Percentiles rank a stretch among this genome's conserved stretches.
These are phyloP conservation scores for Brachionus manjavacas DNA, from an alignment of 1,140 invertebrate genomes.

Conservation along the genomic window DNA sequence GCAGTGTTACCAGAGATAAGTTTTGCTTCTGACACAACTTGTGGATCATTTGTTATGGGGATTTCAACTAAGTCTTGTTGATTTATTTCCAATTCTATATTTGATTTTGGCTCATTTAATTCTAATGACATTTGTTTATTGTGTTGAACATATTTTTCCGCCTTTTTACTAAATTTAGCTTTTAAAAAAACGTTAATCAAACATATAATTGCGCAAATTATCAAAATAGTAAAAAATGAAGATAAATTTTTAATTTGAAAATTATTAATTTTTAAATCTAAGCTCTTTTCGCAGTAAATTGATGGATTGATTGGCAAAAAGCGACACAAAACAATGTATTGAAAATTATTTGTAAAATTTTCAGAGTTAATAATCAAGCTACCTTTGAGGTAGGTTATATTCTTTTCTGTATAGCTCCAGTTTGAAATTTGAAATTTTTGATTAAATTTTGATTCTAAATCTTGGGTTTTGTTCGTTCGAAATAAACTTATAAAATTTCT, in stretches of 20 bases:
- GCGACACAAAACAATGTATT: background rate
- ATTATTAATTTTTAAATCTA: background rate
- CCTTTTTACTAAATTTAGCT: background rate
- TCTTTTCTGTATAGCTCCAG: background rate
- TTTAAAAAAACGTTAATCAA: background rate
- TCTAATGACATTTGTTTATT: background rate
- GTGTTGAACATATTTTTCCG: background rate
- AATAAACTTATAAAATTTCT: constrained; percentile 25
- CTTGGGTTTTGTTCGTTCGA: background rate
- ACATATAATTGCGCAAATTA: background rate
- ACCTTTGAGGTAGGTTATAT: constrained; percentile 3
- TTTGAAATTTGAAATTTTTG: constrained; percentile 14
- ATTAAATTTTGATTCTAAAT: background rate
- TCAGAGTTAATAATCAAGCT: background rate
- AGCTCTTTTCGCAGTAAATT: constrained; percentile 16
- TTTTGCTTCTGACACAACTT: background rate
- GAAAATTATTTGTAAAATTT: background rate
- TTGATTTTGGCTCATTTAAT: background rate
- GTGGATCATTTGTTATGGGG: background rate
- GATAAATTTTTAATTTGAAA: background rate
- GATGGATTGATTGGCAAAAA: background rate
- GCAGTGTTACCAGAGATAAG: background rate
- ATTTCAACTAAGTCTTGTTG: background rate
- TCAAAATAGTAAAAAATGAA: background rate
- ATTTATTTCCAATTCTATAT: background rate